A percentile compares a stretch with the other conserved stretches of the same genome.
Conservation (phyloP, 2,888 invertebrate species). For the Craniophora ligustri region DNA sequence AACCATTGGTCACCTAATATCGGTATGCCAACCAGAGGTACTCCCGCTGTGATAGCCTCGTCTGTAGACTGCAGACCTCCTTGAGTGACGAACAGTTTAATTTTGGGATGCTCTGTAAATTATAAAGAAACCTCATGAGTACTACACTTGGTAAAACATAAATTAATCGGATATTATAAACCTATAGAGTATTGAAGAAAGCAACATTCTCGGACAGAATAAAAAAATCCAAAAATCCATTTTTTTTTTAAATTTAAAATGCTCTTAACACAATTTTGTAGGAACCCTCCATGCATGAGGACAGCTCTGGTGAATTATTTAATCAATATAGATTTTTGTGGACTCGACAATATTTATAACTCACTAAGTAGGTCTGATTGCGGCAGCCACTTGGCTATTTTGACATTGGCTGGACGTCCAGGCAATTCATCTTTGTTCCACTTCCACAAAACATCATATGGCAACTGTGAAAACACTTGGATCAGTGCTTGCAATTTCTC, state of each 20-base stretch:
- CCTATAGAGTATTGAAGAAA: too few species aligned
- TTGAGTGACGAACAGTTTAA: slow-evolving; percentile 78
- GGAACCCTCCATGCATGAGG: too few species aligned
- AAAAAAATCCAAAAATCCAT: too few species aligned
- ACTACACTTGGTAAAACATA: too few species aligned
- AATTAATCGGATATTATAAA: too few species aligned
- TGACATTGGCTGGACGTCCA: slow-evolving; percentile 64
- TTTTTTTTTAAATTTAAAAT: too few species aligned
- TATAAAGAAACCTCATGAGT: not conserved
- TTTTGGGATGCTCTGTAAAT: slow-evolving; percentile 74
- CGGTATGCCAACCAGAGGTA: slow-evolving; percentile 76
- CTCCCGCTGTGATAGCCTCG: slow-evolving; percentile 68
- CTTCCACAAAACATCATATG: slow-evolving; percentile 73
- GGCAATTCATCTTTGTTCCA: slow-evolving; percentile 67
- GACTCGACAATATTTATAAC: not conserved
- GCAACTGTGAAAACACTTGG: slow-evolving; percentile 64
- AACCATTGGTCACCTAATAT: slow-evolving; percentile 76
- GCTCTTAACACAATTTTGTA: too few species aligned
- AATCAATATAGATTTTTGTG: too few species aligned
- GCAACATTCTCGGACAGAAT: too few species aligned
- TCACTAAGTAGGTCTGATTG: slow-evolving; percentile 65
- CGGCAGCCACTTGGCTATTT: slow-evolving; percentile 72
- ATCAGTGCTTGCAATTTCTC: slow-evolving; percentile 63
- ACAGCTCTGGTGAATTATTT: too few species aligned
- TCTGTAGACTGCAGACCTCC: slow-evolving; percentile 61